These are phyloP conservation scores for Leuciscus idus DNA, from an alignment of 2,113 vertebrate genomes.

Conservation along the genomic window DNA sequence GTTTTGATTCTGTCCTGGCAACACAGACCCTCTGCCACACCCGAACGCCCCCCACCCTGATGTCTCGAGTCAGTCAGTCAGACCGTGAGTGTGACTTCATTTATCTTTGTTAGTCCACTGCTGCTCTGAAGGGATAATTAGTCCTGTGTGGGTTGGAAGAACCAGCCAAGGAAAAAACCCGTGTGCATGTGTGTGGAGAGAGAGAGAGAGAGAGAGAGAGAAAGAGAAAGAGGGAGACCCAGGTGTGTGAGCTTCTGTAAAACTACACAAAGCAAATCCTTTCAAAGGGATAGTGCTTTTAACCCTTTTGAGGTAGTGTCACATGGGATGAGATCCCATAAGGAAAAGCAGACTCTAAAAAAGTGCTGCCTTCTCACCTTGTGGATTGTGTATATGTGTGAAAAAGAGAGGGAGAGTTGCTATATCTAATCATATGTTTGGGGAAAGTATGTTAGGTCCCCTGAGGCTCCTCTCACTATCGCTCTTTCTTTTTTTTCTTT, in stretches of 20 bases:
- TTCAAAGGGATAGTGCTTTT: slow-evolving; percentile 7
- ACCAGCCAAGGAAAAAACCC: slow-evolving; percentile 26
- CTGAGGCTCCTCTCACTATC: slow-evolving; percentile 19
- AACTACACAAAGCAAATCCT: slow-evolving; percentile 18
- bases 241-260: slow-evolving; percentile 34
- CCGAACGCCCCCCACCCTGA: slow-evolving; percentile 18
- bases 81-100: slow-evolving; percentile 1
- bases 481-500: slow-evolving; percentile 61
- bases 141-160: slow-evolving; percentile 28
- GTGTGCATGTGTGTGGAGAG: slow-evolving; percentile 7
- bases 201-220: not conserved
- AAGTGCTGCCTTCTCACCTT: slow-evolving; percentile 5
- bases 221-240: not conserved
- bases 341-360: not conserved
- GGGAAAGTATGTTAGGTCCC: slow-evolving; percentile 57
- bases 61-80: slow-evolving; percentile 35
- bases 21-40: slow-evolving; percentile 45
- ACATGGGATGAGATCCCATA: not conserved
- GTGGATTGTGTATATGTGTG: not conserved
- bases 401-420: not conserved
- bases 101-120: slow-evolving; percentile 42
- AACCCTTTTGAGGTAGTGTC: not conserved
- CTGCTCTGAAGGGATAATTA: slow-evolving; percentile 42
- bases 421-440: slow-evolving; percentile 44
- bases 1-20: slow-evolving; percentile 1